These are phyloP conservation scores for Diadophis punctatus DNA, from an alignment of 2,113 vertebrate species.

Conservation along the genomic window DNA sequence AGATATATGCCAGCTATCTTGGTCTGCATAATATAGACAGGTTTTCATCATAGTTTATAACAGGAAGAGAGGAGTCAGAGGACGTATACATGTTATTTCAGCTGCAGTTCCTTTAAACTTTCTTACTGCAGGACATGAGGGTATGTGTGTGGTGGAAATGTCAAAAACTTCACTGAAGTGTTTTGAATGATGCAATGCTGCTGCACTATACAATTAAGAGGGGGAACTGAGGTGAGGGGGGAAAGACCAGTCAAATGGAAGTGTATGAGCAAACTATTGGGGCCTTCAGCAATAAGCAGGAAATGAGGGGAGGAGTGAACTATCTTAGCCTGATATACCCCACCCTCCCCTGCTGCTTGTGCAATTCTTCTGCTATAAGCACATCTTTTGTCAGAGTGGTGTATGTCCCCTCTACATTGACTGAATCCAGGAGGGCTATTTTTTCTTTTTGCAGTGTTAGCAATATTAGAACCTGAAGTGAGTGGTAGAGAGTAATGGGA, in stretches of 20 bases:
- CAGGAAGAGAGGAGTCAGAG: background rate
- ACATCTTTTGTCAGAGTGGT: background rate
- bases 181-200: background rate
- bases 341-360: background rate
- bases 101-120: background rate
- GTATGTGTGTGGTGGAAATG: background rate
- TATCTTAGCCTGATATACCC: background rate
- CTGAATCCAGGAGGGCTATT: background rate
- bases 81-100: background rate
- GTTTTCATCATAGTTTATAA: background rate
- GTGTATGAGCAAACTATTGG: background rate
- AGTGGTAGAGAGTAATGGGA: slow-evolving; percentile 36
- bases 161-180: background rate
- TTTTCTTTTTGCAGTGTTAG: background rate
- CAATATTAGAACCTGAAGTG: background rate
- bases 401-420: background rate
- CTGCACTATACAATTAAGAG: background rate
- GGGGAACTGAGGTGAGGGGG: background rate
- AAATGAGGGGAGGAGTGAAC: background rate
- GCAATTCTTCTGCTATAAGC: background rate
- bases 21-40: background rate
- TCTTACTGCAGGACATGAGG: background rate
- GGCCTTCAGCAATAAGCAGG: background rate
- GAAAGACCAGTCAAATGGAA: background rate
- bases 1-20: background rate